Percentiles rank a stretch among this genome's conserved stretches.
Evolutionary conservation across 2,113 vertebrate species (phyloP).

Genomic region (Furnarius figulus): DNA sequence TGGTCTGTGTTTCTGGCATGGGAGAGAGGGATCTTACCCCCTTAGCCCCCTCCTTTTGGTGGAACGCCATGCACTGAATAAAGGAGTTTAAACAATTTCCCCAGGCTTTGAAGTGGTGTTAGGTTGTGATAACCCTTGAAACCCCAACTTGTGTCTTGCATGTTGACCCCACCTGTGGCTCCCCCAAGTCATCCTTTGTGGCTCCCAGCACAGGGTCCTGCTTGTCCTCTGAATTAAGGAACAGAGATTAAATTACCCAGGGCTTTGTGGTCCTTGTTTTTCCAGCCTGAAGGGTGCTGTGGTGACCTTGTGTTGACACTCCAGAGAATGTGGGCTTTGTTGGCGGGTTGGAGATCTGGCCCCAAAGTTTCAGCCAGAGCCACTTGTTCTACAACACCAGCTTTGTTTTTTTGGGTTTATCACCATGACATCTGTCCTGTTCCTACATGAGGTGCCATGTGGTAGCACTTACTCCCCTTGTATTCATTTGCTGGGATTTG

Average conservation of each 20-base stretch:
- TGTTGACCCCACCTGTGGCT: background rate
- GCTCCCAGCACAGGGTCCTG: accelerated
- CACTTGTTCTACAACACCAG: background rate
- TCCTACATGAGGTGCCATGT: background rate
- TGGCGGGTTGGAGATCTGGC: accelerated
- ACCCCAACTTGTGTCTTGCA: background rate
- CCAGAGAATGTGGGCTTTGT: background rate
- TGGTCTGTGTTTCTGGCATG: background rate
- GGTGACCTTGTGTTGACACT: background rate
- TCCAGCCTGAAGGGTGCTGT: background rate
- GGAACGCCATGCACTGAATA: background rate
- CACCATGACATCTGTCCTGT: background rate
- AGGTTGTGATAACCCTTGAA: background rate
- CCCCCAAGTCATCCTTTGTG: background rate
- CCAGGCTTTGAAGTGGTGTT: background rate
- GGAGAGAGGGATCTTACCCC: background rate
- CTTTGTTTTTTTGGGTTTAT: background rate
- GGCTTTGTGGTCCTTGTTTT: background rate
- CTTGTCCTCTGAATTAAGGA: background rate
- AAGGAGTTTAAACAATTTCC: background rate
- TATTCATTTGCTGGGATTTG: background rate
- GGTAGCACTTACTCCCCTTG: background rate
- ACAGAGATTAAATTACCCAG: background rate
- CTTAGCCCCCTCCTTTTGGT: background rate
- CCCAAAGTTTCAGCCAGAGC: background rate